phyloP scores from a whole-genome alignment of 1,140 invertebrate genomes.

The Lasioglossum baleicum region DNA sequence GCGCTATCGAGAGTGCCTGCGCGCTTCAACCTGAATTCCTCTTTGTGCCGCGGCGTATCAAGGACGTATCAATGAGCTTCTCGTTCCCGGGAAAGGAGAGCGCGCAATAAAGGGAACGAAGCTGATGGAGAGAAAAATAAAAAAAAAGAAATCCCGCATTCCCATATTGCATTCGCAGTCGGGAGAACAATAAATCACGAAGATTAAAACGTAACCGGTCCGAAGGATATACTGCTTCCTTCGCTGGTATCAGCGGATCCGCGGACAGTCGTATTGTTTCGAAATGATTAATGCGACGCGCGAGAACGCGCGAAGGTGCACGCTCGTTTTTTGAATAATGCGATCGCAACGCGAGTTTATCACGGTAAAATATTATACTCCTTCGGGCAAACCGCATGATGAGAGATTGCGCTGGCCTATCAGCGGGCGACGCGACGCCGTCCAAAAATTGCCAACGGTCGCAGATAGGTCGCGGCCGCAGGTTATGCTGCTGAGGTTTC shows the following conservation, averaged over 20 bases:
- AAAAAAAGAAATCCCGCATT: not conserved
- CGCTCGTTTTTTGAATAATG: not conserved
- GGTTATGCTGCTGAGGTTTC: not conserved
- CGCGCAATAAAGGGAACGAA: conserved; percentile 10
- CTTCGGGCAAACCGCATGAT: not conserved
- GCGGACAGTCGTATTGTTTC: not conserved
- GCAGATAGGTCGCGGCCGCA: not conserved
- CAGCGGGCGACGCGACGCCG: not conserved
- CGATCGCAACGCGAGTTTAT: not conserved
- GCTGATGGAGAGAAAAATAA: no score
- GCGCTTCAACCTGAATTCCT: conserved; percentile 46
- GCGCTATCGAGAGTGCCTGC: conserved; percentile 22
- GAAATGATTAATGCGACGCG: not conserved
- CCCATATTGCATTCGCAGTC: not conserved
- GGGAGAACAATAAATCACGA: no score
- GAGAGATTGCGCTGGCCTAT: not conserved
- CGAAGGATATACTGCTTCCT: not conserved
- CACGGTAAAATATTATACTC: not conserved
- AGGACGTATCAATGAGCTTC: conserved; percentile 42
- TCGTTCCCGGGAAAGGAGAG: conserved; percentile 32
- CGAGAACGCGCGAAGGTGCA: not conserved
- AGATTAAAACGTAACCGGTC: no score
- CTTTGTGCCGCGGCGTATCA: conserved; percentile 38
- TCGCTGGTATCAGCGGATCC: not conserved
- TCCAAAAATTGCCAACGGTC: not conserved